Base-by-base conservation (phyloP, 2,888 invertebrate species). In the Physocephala rufipes region DNA sequence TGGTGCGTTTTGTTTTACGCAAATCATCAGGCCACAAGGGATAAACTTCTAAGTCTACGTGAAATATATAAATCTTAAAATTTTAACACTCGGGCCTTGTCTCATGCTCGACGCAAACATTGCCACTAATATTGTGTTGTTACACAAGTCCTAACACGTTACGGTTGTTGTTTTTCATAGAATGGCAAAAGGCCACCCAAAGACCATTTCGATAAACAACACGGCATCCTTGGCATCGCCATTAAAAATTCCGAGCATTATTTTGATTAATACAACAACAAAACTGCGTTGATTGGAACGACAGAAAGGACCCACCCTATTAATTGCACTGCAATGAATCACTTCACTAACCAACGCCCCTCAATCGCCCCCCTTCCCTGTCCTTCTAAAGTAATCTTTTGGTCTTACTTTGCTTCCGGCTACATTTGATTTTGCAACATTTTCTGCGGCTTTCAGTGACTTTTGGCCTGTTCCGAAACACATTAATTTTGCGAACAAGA, bases 401-500 rank as follows among this genome's bases (percentile, higher is more conserved):
- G 26, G 28, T n/a, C 58, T 26, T 24, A 26, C 28, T 58, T 58
- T 58, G 15, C 15, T 26, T 28, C 15, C 28, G 58, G 58, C 28
- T 13, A 58, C 58, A 24, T 21, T 36, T n/a, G 21, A 12, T 55
- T 9, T 45, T 21, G n/a, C 45, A 21, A 62, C 62, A 62, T 24
- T 63, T 63, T 30, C 63, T 47, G 63, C 47, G 63, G 47, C 63
- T 63, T 63, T 45, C 24, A 16, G 47, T 47, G 63, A 24, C 47
- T 58, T 58, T 58, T 63, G 63, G 45, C 63, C 63, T 63, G 63
- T 47, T 63, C 47, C 47, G 63, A 30, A 47, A 47, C 63, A 63
- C 63, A 63, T 63, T 63, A 63, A 63, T 63, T 63, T 45, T 26
- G 24, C 63, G 24, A 45, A 21, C 63, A 45, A 26, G 24, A 63